Base-by-base conservation (phyloP, 2,113 vertebrate genomes). In the Dicentrarchus labrax region DNA sequence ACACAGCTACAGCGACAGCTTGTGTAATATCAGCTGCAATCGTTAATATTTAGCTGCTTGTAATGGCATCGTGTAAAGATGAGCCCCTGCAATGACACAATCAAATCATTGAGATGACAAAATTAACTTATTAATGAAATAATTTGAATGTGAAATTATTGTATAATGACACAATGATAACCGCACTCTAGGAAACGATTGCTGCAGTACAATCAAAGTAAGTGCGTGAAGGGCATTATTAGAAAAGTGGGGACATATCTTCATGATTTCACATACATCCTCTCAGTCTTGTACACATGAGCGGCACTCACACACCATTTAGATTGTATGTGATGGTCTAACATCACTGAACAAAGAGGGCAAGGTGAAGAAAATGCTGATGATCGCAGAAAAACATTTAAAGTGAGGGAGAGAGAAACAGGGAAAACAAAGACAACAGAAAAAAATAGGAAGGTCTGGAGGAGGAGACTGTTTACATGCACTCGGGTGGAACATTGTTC, bases 401-500 rank as follows among this genome's bases (percentile, higher is more conserved):
- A 8, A 22, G 48, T 5, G 10, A 24, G 13, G 12, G 47, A 8
- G n/a, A 0, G n/a, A 15, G 16, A 66, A 51, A 53, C 17, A 1
- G 30, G 54, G 47, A 62, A 59, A 70, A 80, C 54, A 47, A 72
- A 84, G 80, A 78, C 59, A 84, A 74, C 48, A 57, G 69, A 16
- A 76, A 60, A 71, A 70, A 61, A 57, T 21, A 72, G 30, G 30
- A 59, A 56, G 69, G 43, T 56, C 41, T 22, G 65, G 54, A 78
- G 82, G 70, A 56, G 53, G 54, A 73, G 66, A 38, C 41, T 81
- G 76, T 79, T 59, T 54, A 69, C 54, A 71, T 17, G 60, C 88
- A 83, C 36, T 57, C 19, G 67, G 41, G 59, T 75, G 64, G 71
- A 91, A 89, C 76, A 62, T 22, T 68, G 85, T 80, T 90, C 61